phyloP scores from a whole-genome alignment of 2,888 invertebrate species.

The Ernsta delagoae region DNA sequence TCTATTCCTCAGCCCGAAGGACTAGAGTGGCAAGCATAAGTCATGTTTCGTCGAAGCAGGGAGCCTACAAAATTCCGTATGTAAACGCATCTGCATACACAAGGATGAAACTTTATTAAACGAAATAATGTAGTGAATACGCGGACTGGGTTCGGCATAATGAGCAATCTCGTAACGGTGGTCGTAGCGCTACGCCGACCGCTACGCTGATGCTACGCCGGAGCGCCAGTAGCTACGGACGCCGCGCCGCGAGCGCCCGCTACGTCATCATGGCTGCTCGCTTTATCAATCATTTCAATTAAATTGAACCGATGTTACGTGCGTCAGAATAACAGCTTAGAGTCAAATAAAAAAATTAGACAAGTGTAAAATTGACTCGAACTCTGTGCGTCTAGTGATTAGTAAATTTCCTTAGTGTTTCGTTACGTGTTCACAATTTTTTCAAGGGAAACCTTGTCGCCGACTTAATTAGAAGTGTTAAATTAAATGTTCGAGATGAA shows the following conservation, averaged over 20 bases:
- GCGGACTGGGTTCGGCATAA: conserved; percentile 54
- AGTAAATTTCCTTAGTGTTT: conserved; percentile 29
- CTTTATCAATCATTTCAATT: conserved; percentile 17
- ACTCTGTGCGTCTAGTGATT: conserved; percentile 31
- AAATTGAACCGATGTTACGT: conserved; percentile 33
- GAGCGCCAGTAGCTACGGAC: conserved; percentile 45
- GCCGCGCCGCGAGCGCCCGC: conserved; percentile 40
- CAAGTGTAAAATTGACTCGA: too few relatives aligned
- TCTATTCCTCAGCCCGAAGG: conserved; percentile 5
- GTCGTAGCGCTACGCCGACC: conserved; percentile 46
- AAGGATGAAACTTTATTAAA: conserved; percentile 62
- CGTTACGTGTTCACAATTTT: conserved; percentile 34
- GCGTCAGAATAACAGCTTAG: conserved; percentile 16
- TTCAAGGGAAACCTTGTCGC: conserved; percentile 26
- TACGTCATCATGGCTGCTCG: conserved; percentile 13
- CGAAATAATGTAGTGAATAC: conserved; percentile 66
- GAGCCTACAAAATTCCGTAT: conserved; percentile 47
- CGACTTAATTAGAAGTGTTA: conserved; percentile 48
- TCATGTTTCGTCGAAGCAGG: conserved; percentile 33
- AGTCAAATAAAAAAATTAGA: too few relatives aligned
- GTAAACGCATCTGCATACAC: conserved; percentile 61
- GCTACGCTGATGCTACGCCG: too few relatives aligned
- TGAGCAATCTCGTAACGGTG: conserved; percentile 57
- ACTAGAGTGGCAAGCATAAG: conserved; percentile 35
- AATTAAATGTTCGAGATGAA: conserved; percentile 69